Percentiles rank a stretch among this genome's conserved stretches.
These are phyloP conservation scores for Carassius gibelio DNA, from an alignment of 2,113 vertebrate genomes.

Conservation along the genomic window DNA sequence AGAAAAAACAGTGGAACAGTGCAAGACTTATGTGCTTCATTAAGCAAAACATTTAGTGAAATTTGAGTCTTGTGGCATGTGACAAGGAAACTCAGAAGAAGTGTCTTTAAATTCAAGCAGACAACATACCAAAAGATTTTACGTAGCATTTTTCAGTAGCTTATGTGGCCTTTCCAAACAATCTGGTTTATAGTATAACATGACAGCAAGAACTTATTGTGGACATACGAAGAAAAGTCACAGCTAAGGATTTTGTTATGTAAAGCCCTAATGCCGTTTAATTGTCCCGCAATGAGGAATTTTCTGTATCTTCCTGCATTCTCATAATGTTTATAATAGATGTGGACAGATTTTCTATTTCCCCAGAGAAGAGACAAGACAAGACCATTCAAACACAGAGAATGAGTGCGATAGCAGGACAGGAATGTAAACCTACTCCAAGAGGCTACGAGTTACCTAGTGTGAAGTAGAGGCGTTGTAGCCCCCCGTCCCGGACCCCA, in stretches of 20 bases:
- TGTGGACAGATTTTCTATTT: background rate
- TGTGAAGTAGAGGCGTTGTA: background rate
- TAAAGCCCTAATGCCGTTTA: background rate
- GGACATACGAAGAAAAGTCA: background rate
- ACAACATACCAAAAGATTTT: background rate
- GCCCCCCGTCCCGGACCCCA: background rate
- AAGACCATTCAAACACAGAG: background rate
- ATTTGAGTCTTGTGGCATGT: constrained; percentile 18
- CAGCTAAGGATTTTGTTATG: background rate
- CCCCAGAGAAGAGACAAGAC: background rate
- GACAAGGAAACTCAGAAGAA: background rate
- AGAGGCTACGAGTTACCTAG: background rate
- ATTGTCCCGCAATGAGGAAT: background rate
- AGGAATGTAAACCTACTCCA: constrained; percentile 38
- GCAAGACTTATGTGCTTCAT: constrained; percentile 25
- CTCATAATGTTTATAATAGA: background rate
- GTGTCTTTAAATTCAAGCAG: background rate
- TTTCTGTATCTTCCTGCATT: background rate
- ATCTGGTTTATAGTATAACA: background rate
- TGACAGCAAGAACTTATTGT: background rate
- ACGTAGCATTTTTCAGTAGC: background rate
- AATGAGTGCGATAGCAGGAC: constrained; percentile 25
- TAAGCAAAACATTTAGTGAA: constrained; percentile 7
- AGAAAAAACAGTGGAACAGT: background rate
- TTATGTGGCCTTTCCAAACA: background rate